Evolutionary conservation across 2,888 invertebrate species (phyloP).

Genomic region (Piscicola geometra): DNA sequence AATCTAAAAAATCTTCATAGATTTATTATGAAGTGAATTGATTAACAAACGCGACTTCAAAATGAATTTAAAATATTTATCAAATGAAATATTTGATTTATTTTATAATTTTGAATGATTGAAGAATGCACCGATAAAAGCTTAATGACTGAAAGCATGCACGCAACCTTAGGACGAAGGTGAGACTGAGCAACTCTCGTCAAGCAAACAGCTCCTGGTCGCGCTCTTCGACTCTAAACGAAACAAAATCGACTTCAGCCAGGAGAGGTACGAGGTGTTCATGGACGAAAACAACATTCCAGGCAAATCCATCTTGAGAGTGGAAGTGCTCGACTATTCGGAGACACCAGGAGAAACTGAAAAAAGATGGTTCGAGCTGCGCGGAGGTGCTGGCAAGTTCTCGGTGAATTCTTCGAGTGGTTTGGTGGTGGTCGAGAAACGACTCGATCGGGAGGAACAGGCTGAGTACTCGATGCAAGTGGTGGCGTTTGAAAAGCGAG

Average conservation of each 20-base stretch:
- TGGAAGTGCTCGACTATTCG: conserved; percentile 1
- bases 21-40: too few species aligned
- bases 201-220: background rate
- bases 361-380: conserved; percentile 1
- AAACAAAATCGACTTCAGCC: conserved; percentile 17
- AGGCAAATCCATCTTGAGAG: background rate
- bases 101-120: too few species aligned
- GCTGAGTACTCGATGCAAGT: background rate
- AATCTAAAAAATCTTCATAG: too few species aligned
- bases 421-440: background rate
- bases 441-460: conserved; percentile 25
- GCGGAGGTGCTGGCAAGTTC: background rate
- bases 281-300: conserved; percentile 5
- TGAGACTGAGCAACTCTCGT: background rate
- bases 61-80: too few species aligned
- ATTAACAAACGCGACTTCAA: too few species aligned
- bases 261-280: background rate
- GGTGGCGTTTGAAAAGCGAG: background rate
- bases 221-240: background rate
- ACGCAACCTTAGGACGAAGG: conserved; percentile 1
- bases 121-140: too few species aligned
- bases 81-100: too few species aligned
- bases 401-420: conserved; percentile 9
- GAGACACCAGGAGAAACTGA: background rate
- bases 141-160: too few species aligned